phyloP scores from a whole-genome alignment of 1,140 invertebrate genomes.

The Drosophila fuyamai region DNA sequence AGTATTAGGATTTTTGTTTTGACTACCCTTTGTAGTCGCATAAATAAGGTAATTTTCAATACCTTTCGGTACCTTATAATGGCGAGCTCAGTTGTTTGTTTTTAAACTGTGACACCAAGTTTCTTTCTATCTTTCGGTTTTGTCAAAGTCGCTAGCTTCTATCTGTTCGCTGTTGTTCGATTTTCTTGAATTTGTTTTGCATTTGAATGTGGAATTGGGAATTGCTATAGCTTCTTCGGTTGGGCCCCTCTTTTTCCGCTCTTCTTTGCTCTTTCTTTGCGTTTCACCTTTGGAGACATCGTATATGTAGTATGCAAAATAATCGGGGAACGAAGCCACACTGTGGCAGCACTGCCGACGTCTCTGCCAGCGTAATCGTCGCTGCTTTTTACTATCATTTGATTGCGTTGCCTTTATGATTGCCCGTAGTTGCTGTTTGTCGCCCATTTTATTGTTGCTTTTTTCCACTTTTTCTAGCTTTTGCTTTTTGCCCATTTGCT shows the following conservation, averaged over 20 bases:
- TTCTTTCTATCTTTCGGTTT: conserved; percentile 36
- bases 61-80: conserved; percentile 4
- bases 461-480: conserved; percentile 38
- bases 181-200: conserved; percentile 78
- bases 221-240: conserved; percentile 78
- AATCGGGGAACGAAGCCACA: conserved; percentile 49
- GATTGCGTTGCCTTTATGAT: conserved; percentile 75
- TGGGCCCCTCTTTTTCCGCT: conserved; percentile 10
- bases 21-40: conserved; percentile 1
- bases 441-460: conserved; percentile 51
- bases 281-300: conserved; percentile 70
- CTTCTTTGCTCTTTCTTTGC: conserved; percentile 33
- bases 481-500: conserved; percentile 56
- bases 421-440: conserved; percentile 57
- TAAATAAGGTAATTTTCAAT: background rate
- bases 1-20: background rate
- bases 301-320: conserved; percentile 71
- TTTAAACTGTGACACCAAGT: conserved; percentile 41
- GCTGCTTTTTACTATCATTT: conserved; percentile 82
- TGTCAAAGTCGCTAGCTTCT: conserved; percentile 20
- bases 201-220: conserved; percentile 67
- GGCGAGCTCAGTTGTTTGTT: conserved; percentile 20
- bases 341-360: conserved; percentile 16
- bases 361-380: conserved; percentile 66
- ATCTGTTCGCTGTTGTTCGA: conserved; percentile 59